Percentiles rank a stretch among this genome's conserved stretches.
Evolutionary conservation across 1,140 invertebrate species (phyloP).

Genomic region (Zaprionus davidi): DNA sequence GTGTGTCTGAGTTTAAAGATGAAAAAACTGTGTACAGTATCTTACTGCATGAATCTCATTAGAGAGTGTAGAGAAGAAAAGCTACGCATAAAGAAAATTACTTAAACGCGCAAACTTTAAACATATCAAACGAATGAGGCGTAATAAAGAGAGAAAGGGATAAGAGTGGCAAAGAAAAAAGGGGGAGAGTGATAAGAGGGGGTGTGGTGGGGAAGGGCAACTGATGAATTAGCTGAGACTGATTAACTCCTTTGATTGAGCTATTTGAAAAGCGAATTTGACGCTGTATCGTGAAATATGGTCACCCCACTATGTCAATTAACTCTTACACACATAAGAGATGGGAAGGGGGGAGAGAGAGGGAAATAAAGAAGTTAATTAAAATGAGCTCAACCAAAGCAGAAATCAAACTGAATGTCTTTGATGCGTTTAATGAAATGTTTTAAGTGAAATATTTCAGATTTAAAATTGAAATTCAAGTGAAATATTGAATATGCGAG

Average conservation of each 20-base stretch:
- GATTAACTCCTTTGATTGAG: not conserved
- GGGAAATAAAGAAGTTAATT: too few species aligned
- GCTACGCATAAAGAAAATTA: not conserved
- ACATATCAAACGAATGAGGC: not conserved
- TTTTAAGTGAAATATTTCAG: not conserved
- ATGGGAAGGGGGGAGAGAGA: too few species aligned
- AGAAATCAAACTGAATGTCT: too few species aligned
- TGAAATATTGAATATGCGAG: too few species aligned
- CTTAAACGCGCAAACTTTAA: not conserved
- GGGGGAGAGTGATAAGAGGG: not conserved
- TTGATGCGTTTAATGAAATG: too few species aligned
- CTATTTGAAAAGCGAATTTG: not conserved
- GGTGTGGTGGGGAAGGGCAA: not conserved
- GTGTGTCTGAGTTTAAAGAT: conserved; percentile 5
- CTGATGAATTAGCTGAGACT: not conserved
- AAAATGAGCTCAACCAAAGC: too few species aligned
- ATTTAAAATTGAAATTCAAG: not conserved
- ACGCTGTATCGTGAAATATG: too few species aligned
- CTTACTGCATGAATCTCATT: conserved; percentile 20
- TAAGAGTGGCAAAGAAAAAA: not conserved
- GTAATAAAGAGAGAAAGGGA: not conserved
- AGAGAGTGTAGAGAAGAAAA: not conserved
- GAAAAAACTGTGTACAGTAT: conserved; percentile 1
- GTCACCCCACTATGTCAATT: too few species aligned
- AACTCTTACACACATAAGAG: too few species aligned